Conservation (phyloP, 2,113 vertebrate species). For the Silurus meridionalis region DNA sequence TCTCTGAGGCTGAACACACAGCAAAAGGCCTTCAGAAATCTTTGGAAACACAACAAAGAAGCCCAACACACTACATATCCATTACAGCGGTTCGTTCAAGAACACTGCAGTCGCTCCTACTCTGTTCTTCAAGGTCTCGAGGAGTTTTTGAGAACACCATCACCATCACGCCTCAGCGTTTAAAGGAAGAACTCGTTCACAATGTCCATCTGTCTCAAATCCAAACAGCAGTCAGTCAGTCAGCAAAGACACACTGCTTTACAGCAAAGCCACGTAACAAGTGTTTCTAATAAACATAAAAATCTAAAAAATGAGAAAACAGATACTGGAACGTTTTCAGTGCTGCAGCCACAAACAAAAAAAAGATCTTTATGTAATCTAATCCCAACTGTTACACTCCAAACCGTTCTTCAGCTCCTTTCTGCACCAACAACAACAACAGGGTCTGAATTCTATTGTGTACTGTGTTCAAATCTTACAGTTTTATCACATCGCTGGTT, state of each 20-base stretch:
- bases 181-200: background rate
- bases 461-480: no score
- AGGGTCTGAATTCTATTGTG: no score
- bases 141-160: background rate
- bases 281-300: background rate
- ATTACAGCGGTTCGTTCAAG: conserved; percentile 59
- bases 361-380: no score
- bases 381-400: background rate
- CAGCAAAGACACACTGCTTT: background rate
- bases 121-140: no score
- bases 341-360: no score
- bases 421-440: background rate
- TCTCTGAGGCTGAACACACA: conserved; percentile 42
- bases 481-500: background rate
- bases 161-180: background rate
- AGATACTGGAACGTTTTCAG: background rate
- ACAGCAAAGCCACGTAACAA: background rate
- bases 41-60: conserved; percentile 44
- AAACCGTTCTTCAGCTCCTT: background rate
- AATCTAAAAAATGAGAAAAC: background rate
- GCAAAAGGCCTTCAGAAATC: conserved; percentile 1
- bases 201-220: background rate
- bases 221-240: background rate
- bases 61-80: conserved; percentile 62
- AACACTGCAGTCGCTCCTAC: background rate